These are phyloP conservation scores for Polymixis lichenea DNA, from an alignment of 2,888 invertebrate species.

Conservation along the genomic window DNA sequence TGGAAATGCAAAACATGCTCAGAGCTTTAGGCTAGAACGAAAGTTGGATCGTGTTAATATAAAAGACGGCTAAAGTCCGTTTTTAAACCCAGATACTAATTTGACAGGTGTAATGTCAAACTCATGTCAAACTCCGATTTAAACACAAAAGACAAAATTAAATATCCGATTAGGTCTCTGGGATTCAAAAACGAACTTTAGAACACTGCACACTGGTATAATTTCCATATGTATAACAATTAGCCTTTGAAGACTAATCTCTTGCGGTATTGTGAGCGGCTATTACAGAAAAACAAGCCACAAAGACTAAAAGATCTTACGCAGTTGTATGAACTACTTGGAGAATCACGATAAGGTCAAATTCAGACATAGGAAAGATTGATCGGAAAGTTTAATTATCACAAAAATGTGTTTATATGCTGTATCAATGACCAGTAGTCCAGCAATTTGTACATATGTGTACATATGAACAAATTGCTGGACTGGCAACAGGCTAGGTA, in stretches of 20 bases:
- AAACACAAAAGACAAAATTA: too few species aligned
- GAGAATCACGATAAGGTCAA: neutral
- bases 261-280: neutral
- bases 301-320: neutral
- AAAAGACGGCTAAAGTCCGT: too few species aligned
- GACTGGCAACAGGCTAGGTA: conserved; percentile 12
- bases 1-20: too few species aligned
- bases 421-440: too few species aligned
- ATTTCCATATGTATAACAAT: neutral
- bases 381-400: neutral
- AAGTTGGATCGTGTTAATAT: too few species aligned
- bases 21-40: too few species aligned
- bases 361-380: neutral
- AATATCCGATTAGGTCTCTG: too few species aligned
- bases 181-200: too few species aligned
- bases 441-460: neutral
- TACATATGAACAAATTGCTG: conserved; percentile 1
- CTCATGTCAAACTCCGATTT: too few species aligned
- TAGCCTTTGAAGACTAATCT: neutral
- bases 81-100: too few species aligned
- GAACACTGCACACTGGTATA: neutral
- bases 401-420: too few species aligned
- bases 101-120: too few species aligned
- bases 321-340: neutral
- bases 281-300: neutral